Conservation (phyloP, 2,888 invertebrate species). For the Archips crataeganus region DNA sequence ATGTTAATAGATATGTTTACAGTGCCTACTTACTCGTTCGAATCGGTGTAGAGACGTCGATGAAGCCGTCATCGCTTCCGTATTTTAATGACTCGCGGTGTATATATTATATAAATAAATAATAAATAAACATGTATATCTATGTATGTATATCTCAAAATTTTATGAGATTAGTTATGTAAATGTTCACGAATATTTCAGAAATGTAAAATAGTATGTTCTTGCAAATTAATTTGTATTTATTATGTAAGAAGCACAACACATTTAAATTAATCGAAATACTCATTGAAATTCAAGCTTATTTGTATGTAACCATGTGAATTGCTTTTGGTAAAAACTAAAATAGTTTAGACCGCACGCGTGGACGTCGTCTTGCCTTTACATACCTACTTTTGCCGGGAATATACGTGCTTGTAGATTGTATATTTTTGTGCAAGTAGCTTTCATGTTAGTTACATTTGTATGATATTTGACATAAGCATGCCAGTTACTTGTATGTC, state of each 20-base stretch:
- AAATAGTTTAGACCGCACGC: background rate
- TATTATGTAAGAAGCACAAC: slow-evolving; percentile 14
- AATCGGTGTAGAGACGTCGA: slow-evolving; percentile 19
- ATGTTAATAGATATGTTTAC: slow-evolving; percentile 23
- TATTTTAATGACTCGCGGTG: slow-evolving; percentile 25
- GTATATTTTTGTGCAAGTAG: too few species aligned
- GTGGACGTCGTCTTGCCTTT: background rate
- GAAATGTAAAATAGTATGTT: slow-evolving; percentile 24
- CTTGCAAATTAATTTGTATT: slow-evolving; percentile 22
- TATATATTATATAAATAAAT: slow-evolving; percentile 33
- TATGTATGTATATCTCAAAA: slow-evolving; percentile 26
- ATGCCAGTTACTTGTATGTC: too few species aligned
- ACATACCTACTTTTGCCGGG: too few species aligned
- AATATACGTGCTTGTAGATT: too few species aligned
- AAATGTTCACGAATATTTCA: slow-evolving; percentile 33
- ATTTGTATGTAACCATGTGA: background rate
- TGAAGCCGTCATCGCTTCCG: background rate
- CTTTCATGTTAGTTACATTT: too few species aligned
- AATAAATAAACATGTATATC: too few species aligned
- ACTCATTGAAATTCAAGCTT: background rate
- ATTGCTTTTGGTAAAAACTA: background rate
- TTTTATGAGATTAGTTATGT: slow-evolving; percentile 32
- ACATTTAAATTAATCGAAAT: background rate
- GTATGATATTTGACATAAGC: background rate
- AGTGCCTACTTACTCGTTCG: slow-evolving; percentile 32